These are phyloP conservation scores for Hemibagrus wyckioides DNA, from an alignment of 2,113 vertebrate genomes.

Conservation along the genomic window DNA sequence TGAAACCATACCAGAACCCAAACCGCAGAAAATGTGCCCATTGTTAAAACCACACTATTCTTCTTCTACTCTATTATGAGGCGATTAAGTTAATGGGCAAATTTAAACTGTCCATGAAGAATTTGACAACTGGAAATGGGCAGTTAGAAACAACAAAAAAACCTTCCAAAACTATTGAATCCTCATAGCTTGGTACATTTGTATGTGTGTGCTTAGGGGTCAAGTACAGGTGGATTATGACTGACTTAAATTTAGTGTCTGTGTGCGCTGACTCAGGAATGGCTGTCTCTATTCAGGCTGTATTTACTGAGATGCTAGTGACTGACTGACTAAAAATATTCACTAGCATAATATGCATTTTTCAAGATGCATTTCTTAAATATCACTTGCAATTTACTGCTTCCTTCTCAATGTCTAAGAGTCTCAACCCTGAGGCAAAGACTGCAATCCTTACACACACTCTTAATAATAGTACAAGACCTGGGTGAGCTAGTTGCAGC, in stretches of 20 bases:
- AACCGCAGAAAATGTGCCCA: too few species aligned
- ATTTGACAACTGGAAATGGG: neutral
- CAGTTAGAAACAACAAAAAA: neutral
- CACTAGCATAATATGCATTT: neutral
- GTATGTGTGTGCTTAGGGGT: neutral
- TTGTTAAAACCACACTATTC: too few species aligned
- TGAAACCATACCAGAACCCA: too few species aligned
- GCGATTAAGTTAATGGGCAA: neutral
- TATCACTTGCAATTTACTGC: neutral
- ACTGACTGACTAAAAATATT: neutral
- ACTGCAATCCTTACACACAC: constrained; percentile 1
- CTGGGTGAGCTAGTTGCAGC: constrained; percentile 35
- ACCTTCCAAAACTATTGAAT: neutral
- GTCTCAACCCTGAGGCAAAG: constrained; percentile 5
- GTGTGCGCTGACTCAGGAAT: neutral
- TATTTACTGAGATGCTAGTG: neutral
- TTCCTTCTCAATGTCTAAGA: neutral
- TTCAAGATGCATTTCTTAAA: neutral
- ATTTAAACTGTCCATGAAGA: neutral
- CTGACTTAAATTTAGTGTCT: neutral
- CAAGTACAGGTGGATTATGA: neutral
- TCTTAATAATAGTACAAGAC: constrained; percentile 24
- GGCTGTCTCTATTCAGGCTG: too few species aligned
- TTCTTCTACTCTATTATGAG: too few species aligned
- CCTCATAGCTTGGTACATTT: neutral